Evolutionary conservation across 2,888 invertebrate genomes (phyloP).

Genomic region (Panopea generosa): DNA sequence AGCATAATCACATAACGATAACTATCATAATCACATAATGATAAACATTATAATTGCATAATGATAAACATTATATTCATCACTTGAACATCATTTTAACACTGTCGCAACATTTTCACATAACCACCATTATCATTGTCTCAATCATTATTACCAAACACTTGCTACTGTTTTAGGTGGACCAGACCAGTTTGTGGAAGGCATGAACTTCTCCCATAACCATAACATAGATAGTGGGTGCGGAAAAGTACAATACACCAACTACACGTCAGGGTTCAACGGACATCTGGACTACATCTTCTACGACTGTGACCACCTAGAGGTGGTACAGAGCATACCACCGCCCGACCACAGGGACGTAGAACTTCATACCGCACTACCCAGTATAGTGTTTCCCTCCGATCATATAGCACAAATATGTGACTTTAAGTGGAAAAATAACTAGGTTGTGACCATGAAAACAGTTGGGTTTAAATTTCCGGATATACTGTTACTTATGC

Average conservation of each 20-base stretch:
- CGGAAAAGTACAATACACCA: slow-evolving; percentile 93
- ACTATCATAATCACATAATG: no score
- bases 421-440: slow-evolving; percentile 77
- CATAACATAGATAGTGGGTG: slow-evolving; percentile 91
- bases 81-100: no score
- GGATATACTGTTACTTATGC: no score
- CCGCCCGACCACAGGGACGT: slow-evolving; percentile 93
- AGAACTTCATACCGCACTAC: slow-evolving; percentile 91
- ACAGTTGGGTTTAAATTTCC: no score
- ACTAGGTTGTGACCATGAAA: background rate
- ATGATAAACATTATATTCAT: no score
- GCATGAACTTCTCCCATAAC: slow-evolving; percentile 87
- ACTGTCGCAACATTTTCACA: no score
- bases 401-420: slow-evolving; percentile 95
- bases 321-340: slow-evolving; percentile 89
- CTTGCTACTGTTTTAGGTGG: no score
- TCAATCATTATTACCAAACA: no score
- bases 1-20: no score
- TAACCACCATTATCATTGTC: no score
- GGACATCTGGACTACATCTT: slow-evolving; percentile 97
- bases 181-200: slow-evolving; percentile 41
- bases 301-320: slow-evolving; percentile 88
- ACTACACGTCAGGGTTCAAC: slow-evolving; percentile 92
- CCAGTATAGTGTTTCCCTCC: slow-evolving; percentile 95
- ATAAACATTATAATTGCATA: no score